Base-by-base conservation (phyloP, 2,797 vertebrate species). In the Enteromius mattozi region DNA sequence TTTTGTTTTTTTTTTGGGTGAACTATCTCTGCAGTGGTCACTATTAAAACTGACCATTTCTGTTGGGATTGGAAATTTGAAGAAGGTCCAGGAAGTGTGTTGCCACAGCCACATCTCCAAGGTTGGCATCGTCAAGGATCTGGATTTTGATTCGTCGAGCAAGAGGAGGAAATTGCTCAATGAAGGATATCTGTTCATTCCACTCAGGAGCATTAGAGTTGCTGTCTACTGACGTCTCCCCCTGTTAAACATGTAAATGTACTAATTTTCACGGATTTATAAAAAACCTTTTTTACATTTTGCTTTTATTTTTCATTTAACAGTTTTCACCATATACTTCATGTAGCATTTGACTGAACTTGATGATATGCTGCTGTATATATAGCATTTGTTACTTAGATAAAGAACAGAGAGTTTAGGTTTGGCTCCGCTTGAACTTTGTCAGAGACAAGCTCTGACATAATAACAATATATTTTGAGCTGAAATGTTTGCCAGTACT, bases 151-250 rank as follows among this genome's bases (percentile, higher is more conserved):
- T 97, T 91, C 96, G 91, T 78, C 95, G 95, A 72, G 96, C 95
- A 81, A 98, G 95, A 51, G 97, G 96, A 0, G 97, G 97, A 87
- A 99, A 99, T 92, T 98, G 97, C 90, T 99, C 97, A 0, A 97
- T 94, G 88, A 99, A 99, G 87, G 94, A 97, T 89, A 99, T 96
- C 91, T 97, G 96, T 86, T 99, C 96, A 0, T 99, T 97, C 98
- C 97, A 99, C 76, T 96, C 90, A 0, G 97, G 97, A 35, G 87
- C 91, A 5, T 92, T 95, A 24, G 95, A 94, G 90, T 91, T 95
- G 19, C 81, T 92, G 47, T 94, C 93, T 4, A 99, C 96, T 0
- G 96, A 96, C 0, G 97, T 98, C 93, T 99, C 96, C 0, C 97
- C 98, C 98, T 99, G 56, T 72, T 12, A 78, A 88, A 65, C 27